These are phyloP conservation scores for Athripsodes cinereus DNA, from an alignment of 2,888 invertebrate genomes.

Conservation along the genomic window DNA sequence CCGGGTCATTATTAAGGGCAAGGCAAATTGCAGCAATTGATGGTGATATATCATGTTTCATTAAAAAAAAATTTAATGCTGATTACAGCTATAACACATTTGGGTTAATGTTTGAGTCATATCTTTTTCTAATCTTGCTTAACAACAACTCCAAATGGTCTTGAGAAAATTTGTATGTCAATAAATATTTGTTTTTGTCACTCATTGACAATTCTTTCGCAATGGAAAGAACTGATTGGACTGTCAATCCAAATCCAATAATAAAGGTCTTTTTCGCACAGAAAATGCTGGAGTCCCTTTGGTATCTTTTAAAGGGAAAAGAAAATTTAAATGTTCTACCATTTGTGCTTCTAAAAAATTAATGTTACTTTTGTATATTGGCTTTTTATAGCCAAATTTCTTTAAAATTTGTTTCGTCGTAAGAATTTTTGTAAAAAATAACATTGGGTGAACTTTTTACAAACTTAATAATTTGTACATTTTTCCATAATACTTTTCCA, in stretches of 20 bases:
- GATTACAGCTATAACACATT: no score
- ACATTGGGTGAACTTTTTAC: no score
- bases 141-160: constrained; percentile 2
- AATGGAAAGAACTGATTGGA: background rate
- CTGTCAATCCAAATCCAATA: background rate
- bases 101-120: background rate
- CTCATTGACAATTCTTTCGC: background rate
- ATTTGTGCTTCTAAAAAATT: no score
- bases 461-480: no score
- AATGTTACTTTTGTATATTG: no score
- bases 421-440: no score
- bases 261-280: background rate
- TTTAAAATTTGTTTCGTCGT: no score
- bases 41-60: background rate
- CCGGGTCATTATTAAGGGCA: background rate
- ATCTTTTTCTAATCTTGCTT: background rate
- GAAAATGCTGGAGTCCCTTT: no score
- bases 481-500: no score
- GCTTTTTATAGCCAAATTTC: no score
- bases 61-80: background rate
- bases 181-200: background rate
- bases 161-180: background rate
- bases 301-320: no score
- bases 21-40: background rate
- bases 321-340: no score